These are phyloP conservation scores for Drosophila gaucha DNA, from an alignment of 2,888 invertebrate species.

Conservation along the genomic window DNA sequence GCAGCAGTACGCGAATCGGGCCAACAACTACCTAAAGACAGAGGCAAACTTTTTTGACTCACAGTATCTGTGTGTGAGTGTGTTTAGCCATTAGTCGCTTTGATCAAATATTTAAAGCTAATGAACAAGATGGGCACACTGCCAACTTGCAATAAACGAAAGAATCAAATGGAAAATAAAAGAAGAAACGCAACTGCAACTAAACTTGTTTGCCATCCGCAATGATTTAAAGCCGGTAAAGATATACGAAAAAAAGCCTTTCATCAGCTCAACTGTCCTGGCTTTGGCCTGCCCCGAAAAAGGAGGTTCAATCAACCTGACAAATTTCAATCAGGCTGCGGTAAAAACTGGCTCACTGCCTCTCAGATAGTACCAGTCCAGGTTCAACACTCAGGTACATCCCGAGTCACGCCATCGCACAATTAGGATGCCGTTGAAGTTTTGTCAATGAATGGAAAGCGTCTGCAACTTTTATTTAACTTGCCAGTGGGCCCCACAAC, in stretches of 20 bases:
- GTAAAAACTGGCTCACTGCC: slow-evolving; percentile 48
- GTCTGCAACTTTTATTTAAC: slow-evolving; percentile 78
- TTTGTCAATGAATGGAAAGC: slow-evolving; percentile 75
- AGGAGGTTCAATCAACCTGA: slow-evolving; percentile 75
- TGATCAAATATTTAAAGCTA: slow-evolving; percentile 78
- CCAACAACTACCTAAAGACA: slow-evolving; percentile 29
- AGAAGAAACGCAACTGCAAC: slow-evolving; percentile 29
- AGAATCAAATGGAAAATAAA: slow-evolving; percentile 15
- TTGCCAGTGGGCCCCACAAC: slow-evolving; percentile 50
- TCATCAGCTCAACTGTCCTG: slow-evolving; percentile 26
- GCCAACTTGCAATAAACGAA: slow-evolving; percentile 49
- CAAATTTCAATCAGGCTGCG: slow-evolving; percentile 75
- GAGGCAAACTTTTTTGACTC: slow-evolving; percentile 22
- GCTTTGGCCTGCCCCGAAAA: no score
- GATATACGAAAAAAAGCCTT: slow-evolving; percentile 18
- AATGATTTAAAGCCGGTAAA: slow-evolving; percentile 53
- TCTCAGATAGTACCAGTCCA: slow-evolving; percentile 4
- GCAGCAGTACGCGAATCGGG: slow-evolving; percentile 41
- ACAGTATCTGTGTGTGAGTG: slow-evolving; percentile 17
- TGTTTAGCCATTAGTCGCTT: slow-evolving; percentile 68
- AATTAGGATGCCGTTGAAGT: slow-evolving; percentile 75
- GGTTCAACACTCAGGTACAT: slow-evolving; percentile 15
- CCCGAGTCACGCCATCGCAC: slow-evolving; percentile 66
- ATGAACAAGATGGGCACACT: slow-evolving; percentile 61
- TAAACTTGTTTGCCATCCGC: slow-evolving; percentile 53